Conservation (phyloP, 2,113 vertebrate genomes). For the Syngnathus typhle region DNA sequence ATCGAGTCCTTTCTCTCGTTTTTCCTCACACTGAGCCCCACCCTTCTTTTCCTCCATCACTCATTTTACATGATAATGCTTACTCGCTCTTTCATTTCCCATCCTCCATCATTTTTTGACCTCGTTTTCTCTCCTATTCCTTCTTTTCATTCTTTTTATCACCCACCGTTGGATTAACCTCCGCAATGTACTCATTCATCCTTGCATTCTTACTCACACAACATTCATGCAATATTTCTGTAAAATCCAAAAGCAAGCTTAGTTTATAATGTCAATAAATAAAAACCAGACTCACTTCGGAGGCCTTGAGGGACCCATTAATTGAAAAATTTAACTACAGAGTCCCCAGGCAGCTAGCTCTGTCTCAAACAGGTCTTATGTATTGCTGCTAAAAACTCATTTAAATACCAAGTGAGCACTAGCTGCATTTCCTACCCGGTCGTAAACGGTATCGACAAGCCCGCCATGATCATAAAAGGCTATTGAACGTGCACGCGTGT, state of each 20-base stretch:
- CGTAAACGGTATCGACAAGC: not conserved
- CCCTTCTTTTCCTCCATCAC: not conserved
- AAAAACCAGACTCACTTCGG: not conserved
- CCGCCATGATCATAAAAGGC: not conserved
- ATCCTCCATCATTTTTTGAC: not conserved
- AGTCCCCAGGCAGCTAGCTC: not conserved
- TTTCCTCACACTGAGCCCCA: not conserved
- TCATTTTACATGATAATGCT: not conserved
- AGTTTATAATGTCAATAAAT: not conserved
- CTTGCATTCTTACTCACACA: not conserved
- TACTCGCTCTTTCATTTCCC: not conserved
- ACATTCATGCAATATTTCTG: not conserved
- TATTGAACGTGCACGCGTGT: not conserved
- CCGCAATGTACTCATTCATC: not conserved
- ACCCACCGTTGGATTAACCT: slow-evolving; percentile 15
- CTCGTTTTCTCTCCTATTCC: slow-evolving; percentile 10
- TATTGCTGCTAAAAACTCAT: not conserved
- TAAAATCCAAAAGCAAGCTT: not conserved
- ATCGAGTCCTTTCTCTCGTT: not conserved
- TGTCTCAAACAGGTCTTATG: not conserved
- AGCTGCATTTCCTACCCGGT: not conserved
- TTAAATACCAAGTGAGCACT: not conserved
- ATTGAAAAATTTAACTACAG: not conserved
- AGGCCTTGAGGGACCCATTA: not conserved
- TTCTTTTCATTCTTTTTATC: not conserved